Evolutionary conservation across 1,140 invertebrate species (phyloP).

Genomic region (Scaptodrosophila lebanonensis): DNA sequence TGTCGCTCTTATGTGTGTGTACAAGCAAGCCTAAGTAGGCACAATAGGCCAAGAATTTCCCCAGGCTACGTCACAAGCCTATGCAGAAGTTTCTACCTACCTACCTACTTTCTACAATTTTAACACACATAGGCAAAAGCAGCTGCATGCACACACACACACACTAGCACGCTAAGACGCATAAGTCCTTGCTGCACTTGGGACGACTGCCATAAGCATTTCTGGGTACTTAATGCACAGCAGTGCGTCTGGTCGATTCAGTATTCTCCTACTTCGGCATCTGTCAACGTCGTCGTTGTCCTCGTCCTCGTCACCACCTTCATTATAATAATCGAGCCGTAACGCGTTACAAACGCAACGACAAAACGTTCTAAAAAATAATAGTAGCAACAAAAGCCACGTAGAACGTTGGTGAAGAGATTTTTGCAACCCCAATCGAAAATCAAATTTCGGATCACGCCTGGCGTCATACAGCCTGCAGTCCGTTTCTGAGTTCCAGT

Average conservation of each 20-base stretch:
- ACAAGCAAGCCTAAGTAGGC: not conserved
- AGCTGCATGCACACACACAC: slow-evolving; percentile 24
- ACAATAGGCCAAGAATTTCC: slow-evolving; percentile 38
- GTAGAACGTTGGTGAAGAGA: not conserved
- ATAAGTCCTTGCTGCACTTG: not conserved
- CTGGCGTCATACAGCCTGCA: too few relatives aligned
- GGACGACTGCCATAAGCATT: slow-evolving; percentile 11
- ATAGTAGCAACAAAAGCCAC: not conserved
- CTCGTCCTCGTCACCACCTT: too few relatives aligned
- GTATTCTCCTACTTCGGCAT: slow-evolving; percentile 45
- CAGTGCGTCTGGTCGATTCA: slow-evolving; percentile 43
- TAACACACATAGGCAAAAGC: slow-evolving; percentile 31
- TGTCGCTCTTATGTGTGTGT: not conserved
- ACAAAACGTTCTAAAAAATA: slow-evolving; percentile 10
- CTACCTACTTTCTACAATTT: slow-evolving; percentile 35
- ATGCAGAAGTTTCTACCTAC: slow-evolving; percentile 17
- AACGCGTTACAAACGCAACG: slow-evolving; percentile 62
- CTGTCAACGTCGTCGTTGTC: slow-evolving; percentile 42
- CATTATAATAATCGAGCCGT: not conserved
- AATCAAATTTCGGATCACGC: too few relatives aligned
- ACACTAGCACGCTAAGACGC: not conserved
- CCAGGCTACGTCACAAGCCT: not conserved
- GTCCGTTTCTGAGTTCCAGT: too few relatives aligned
- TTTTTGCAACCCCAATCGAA: not conserved
- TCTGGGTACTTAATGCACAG: slow-evolving; percentile 56